Evolutionary conservation across 1,140 invertebrate genomes (phyloP), one percentile per base, ranked within the genome.

Genomic region (Drosophila arawakana): DNA sequence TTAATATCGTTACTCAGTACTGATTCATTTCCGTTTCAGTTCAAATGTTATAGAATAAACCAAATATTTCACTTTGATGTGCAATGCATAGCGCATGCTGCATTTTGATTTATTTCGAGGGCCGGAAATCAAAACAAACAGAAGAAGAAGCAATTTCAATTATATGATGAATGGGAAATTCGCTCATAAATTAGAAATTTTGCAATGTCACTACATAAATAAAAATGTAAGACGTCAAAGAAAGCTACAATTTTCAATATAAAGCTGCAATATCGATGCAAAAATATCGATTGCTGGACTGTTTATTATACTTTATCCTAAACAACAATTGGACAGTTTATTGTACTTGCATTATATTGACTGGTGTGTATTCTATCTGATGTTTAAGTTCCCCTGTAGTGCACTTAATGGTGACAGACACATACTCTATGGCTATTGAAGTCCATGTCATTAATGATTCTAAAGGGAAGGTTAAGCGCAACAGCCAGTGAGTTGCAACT

Each of bases 91-190:
- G 7, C 21, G 47, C 18, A 37, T 43, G 44, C 11, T 37, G 50
- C 39, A 65, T 55, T 83, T 78, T 82, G 76, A 88, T 88, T 78
- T 83, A 81, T 81, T 78, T 74, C 44, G 59, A 80, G 41, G 61
- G 43, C 30, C 78, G 75, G 82, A 81, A 86, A 57, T 78, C 58
- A 65, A 75, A 85, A 78, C 61, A 77, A 61, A 72, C 15, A 44
- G 18, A 60, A 55, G 21, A 62, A 81, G 54, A 35, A 73, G 50
- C 60, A 54, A 44, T 67, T 18, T 55, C 57, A 70, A 70, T 58
- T 54, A 44, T 65, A 34, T 54, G 13, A 44, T 46, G 30, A n/a
- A 43, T 61, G 39, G 34, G 37, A 59, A 73, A 78, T 85, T 86
- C 71, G 86, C 78, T 76, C 72, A 86, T 81, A 78, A 78, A 80